Evolutionary conservation across 2,797 vertebrate genomes (phyloP).

Genomic region (Salmo trutta): DNA sequence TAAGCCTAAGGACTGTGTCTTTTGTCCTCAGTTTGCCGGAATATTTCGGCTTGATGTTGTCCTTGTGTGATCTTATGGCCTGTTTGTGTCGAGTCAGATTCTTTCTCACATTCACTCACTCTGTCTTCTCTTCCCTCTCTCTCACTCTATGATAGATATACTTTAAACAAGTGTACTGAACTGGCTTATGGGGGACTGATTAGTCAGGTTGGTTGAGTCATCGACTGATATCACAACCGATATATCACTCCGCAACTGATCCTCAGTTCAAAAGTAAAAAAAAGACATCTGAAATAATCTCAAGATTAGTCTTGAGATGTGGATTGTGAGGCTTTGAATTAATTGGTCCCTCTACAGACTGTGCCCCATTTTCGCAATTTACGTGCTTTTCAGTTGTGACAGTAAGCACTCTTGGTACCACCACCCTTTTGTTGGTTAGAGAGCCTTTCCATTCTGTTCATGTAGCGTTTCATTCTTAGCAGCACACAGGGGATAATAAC

Average conservation of each 20-base stretch:
- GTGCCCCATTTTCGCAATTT: background rate
- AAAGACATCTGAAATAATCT: background rate
- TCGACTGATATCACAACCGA: background rate
- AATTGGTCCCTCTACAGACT: constrained; percentile 6
- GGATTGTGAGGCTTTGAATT: constrained; percentile 4
- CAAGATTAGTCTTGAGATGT: background rate
- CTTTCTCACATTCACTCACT: too few species aligned
- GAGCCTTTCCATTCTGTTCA: background rate
- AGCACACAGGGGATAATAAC: background rate
- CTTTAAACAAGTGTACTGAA: background rate
- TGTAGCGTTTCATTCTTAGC: background rate
- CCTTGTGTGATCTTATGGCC: constrained; percentile 4
- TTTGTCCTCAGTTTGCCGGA: background rate
- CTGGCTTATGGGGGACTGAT: background rate
- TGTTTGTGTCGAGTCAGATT: too few species aligned
- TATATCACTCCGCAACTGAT: background rate
- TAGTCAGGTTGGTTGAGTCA: background rate
- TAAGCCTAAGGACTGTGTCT: background rate
- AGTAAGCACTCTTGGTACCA: background rate
- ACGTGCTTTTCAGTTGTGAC: constrained; percentile 9
- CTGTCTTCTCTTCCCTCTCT: constrained; percentile 4
- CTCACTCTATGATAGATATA: constrained; percentile 7
- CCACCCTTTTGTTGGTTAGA: background rate
- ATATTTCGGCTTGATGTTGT: constrained; percentile 16
- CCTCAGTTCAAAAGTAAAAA: background rate